Conservation (phyloP, 2,113 vertebrate genomes). For the Caretta caretta region DNA sequence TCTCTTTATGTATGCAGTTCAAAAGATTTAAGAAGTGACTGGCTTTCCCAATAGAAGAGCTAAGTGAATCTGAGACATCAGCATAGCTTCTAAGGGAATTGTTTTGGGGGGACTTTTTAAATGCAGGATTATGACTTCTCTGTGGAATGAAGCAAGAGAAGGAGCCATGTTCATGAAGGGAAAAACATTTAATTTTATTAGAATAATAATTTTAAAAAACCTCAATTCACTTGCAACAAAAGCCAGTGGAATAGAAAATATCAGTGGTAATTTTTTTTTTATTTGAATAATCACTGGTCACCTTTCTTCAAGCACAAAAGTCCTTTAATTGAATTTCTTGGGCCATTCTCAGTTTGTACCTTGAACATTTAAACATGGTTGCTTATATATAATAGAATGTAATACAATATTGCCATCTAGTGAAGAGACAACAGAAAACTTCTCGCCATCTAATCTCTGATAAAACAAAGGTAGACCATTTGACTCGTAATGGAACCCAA, state of each 20-base stretch:
- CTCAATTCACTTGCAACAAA: not conserved
- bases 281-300: not conserved
- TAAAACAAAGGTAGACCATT: not conserved
- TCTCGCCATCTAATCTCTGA: not conserved
- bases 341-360: not conserved
- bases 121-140: not conserved
- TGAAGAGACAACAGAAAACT: slow-evolving; percentile 25
- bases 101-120: fast-evolving
- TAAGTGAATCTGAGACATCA: fast-evolving
- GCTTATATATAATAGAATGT: not conserved
- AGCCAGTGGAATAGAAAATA: not conserved
- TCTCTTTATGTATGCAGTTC: not conserved
- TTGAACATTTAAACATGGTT: not conserved
- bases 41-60: not conserved
- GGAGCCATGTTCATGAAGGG: not conserved
- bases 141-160: not conserved
- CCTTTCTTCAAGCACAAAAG: not conserved
- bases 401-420: slow-evolving; percentile 70
- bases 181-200: too few species aligned
- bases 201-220: not conserved
- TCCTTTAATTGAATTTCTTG: not conserved
- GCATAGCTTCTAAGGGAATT: fast-evolving
- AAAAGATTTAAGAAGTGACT: not conserved
- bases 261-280: not conserved
- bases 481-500: not conserved